Evolutionary conservation across 2,113 vertebrate species (phyloP).

Genomic region (Petaurus breviceps): DNA sequence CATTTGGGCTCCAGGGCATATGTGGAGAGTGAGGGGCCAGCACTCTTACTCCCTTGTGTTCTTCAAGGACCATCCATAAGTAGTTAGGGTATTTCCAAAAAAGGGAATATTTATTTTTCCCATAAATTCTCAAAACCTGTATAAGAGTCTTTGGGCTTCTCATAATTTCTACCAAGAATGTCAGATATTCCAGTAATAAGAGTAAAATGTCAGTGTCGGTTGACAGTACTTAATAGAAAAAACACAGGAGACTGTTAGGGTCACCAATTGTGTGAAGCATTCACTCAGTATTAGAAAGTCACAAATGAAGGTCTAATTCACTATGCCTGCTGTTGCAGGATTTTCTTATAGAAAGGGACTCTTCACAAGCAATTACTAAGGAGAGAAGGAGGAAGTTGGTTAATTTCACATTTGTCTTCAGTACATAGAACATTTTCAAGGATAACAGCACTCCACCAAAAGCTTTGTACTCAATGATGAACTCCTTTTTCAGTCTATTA

Average conservation of each 20-base stretch:
- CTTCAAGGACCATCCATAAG: background rate
- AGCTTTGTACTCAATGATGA: background rate
- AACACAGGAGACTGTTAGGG: background rate
- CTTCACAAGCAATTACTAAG: background rate
- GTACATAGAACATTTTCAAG: background rate
- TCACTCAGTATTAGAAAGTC: background rate
- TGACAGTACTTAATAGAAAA: background rate
- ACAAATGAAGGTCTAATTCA: background rate
- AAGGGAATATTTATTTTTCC: background rate
- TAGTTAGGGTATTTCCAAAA: background rate
- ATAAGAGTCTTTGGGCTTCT: background rate
- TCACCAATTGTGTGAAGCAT: background rate
- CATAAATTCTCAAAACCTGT: background rate
- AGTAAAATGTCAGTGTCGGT: background rate
- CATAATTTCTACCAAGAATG: background rate
- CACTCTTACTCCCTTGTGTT: background rate
- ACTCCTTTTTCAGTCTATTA: background rate
- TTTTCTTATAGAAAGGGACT: background rate
- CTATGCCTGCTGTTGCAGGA: background rate
- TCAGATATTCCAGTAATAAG: background rate
- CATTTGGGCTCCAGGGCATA: background rate
- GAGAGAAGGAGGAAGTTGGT: background rate
- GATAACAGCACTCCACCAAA: background rate
- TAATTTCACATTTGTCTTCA: background rate
- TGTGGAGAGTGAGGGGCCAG: background rate